Conservation (phyloP, 2,888 invertebrate species). For the Crioceris asparagi region DNA sequence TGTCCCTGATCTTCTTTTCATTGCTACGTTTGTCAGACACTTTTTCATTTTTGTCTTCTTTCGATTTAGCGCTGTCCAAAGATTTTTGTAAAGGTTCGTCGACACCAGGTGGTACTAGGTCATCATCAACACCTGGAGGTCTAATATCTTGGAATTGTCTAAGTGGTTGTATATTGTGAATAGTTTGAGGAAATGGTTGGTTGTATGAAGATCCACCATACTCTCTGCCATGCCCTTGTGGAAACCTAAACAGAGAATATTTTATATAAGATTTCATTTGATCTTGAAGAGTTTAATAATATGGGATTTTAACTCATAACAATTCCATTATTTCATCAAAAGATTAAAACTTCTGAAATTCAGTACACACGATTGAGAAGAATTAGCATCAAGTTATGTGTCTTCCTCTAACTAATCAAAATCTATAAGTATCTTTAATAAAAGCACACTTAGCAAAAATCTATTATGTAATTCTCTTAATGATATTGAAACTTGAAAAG, state of each 20-base stretch:
- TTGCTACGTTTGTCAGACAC: conserved; percentile 7
- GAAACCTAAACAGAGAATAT: conserved; percentile 29
- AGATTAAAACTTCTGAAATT: no score
- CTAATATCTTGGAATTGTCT: conserved; percentile 22
- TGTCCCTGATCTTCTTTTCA: conserved; percentile 14
- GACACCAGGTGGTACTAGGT: conserved; percentile 51
- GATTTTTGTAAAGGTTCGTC: conserved; percentile 53
- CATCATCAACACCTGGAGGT: conserved; percentile 37
- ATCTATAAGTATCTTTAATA: no score
- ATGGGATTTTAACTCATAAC: no score
- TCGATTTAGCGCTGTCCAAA: conserved; percentile 24
- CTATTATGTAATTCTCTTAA: no score
- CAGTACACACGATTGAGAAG: no score
- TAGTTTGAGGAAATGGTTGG: conserved; percentile 19
- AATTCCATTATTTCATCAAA: no score
- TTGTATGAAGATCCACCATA: conserved; percentile 19
- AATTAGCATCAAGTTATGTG: no score
- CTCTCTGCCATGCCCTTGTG: conserved; percentile 17
- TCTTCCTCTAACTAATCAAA: no score
- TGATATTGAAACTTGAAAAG: no score
- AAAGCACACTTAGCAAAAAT: no score
- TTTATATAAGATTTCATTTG: no score
- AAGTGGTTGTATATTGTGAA: conserved; percentile 22
- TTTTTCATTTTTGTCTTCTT: conserved; percentile 14
- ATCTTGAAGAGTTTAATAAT: no score